Evolutionary conservation across 2,797 vertebrate species (phyloP), one percentile per base, ranked within the genome.

Genomic region (Malacoctenus gilli): DNA sequence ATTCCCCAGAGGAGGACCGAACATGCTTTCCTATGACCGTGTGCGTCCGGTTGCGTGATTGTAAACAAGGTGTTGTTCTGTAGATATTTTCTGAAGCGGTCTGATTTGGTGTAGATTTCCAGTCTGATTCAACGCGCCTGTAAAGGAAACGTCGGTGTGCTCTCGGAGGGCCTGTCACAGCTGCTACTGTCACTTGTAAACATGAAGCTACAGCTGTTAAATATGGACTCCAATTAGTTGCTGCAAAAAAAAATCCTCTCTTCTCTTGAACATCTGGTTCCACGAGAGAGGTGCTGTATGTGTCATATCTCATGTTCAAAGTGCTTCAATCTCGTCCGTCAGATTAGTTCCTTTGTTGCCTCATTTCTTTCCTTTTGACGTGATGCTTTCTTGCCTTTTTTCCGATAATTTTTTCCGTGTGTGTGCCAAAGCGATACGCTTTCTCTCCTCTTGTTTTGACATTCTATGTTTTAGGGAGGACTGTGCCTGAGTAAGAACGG

Each of bases 401-500:
- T 77, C 1, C 52, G 16, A 28, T 19, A 36, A 36, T 60, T 71
- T 62, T 73, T 65, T 40, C 30, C 31, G 31, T 57, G 14, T 76
- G 32, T 77, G 68, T 87, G 89, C 87, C 85, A 89, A 85, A 59
- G 70, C 61, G 31, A 20, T 48, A 80, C 75, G 12, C 60, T 79
- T 81, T 66, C 63, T 55, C 47, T 69, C 21, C 22, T 47, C 43
- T 68, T 63, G 72, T 58, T 55, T 72, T 59, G 38, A 22, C 56
- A 63, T 37, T 14, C 30, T 74, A 47, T 67, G 64, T 82, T 83
- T 84, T 59, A 42, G 62, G 62, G 76, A 82, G 82, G 84, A 80
- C 85, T 85, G 81, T 88, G 87, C 88, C 88, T 87, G 82, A 88
- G 75, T 85, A 78, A 82, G 82, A 86, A 84, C 71, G 20, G 46